phyloP scores from a whole-genome alignment of 2,113 vertebrate genomes.

The Ageneiosus marmoratus region DNA sequence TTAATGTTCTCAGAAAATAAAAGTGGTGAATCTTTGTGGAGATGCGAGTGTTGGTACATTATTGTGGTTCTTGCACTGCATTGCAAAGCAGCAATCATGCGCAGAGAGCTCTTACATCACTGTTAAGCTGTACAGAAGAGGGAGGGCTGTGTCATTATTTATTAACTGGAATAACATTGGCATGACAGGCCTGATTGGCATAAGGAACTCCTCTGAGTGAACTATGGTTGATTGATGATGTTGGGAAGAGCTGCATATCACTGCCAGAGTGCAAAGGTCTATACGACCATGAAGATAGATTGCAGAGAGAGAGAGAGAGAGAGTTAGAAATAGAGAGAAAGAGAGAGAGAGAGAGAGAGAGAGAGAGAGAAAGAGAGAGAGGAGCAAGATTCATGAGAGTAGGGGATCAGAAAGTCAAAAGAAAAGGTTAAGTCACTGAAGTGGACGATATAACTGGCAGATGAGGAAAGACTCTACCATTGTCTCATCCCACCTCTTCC shows the following conservation, averaged over 20 bases:
- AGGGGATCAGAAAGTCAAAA: neutral
- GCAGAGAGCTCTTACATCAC: neutral
- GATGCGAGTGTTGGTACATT: neutral
- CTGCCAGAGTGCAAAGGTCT: neutral
- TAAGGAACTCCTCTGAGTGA: constrained; percentile 5
- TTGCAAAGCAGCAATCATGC: neutral
- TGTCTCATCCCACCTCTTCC: neutral
- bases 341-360: neutral
- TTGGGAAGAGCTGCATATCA: neutral
- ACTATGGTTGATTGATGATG: neutral
- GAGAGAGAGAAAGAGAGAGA: neutral
- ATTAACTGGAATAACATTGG: constrained; percentile 3
- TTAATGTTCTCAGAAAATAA: neutral
- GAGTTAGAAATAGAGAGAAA: neutral
- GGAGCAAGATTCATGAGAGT: neutral
- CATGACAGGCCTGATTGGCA: constrained; percentile 34
- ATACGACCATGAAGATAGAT: neutral
- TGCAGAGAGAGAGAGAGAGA: neutral
- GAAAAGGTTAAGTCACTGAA: neutral
- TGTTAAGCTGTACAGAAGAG: neutral
- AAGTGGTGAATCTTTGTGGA: neutral
- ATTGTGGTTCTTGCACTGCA: neutral
- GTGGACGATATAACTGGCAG: neutral
- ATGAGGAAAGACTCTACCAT: neutral
- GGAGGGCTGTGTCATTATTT: neutral